These are phyloP conservation scores for Helostoma temminkii DNA, from an alignment of 2,797 vertebrate species.

Conservation along the genomic window DNA sequence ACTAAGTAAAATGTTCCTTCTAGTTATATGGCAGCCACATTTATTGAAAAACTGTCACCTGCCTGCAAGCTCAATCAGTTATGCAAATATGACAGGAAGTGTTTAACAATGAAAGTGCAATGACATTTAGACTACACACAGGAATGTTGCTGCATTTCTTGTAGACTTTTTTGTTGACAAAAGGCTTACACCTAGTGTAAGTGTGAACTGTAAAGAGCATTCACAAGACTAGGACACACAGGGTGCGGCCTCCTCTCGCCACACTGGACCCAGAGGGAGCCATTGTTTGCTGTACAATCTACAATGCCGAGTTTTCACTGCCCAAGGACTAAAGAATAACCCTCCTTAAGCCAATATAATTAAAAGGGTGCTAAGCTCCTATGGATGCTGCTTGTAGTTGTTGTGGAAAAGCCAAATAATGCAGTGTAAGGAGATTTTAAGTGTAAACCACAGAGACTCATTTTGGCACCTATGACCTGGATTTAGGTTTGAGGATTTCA, in stretches of 20 bases:
- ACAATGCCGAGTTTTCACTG: conserved; percentile 43
- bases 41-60: not conserved
- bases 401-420: not conserved
- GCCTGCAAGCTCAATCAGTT: not conserved
- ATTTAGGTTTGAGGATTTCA: not conserved
- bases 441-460: not conserved
- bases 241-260: conserved; percentile 59
- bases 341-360: conserved; percentile 66
- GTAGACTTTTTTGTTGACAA: conserved; percentile 39
- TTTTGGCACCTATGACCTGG: not conserved
- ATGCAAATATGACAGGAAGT: not conserved
- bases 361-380: conserved; percentile 20
- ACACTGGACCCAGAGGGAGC: conserved; percentile 32
- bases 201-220: conserved; percentile 45
- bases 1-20: not conserved
- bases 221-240: conserved; percentile 48
- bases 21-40: not conserved
- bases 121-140: not conserved
- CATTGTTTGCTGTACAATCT: conserved; percentile 63
- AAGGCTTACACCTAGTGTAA: conserved; percentile 46
- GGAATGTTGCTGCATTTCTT: conserved; percentile 23
- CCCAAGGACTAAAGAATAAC: conserved; percentile 28
- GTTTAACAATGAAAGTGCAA: not conserved
- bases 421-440: too few species aligned
- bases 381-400: too few species aligned